Evolutionary conservation across 2,113 vertebrate genomes (phyloP).

Genomic region (Sphaerodactylus townsendi): DNA sequence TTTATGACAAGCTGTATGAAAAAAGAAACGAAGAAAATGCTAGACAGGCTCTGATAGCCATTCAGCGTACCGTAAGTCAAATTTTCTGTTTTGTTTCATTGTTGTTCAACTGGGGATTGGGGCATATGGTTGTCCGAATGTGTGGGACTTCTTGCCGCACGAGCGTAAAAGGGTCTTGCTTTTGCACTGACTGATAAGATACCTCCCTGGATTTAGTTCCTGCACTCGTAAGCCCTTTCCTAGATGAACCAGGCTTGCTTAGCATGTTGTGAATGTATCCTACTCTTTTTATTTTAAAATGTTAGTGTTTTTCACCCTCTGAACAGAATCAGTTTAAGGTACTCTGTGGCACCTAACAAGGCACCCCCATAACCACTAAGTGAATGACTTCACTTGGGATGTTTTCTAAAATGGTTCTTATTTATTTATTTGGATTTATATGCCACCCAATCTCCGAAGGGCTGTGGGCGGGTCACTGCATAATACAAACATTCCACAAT

Average conservation of each 20-base stretch:
- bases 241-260: background rate
- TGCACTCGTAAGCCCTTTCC: background rate
- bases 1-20: constrained; percentile 82
- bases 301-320: too few relatives aligned
- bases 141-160: background rate
- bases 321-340: too few relatives aligned
- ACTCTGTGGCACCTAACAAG: too few relatives aligned
- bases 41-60: constrained; percentile 81
- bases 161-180: background rate
- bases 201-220: too few relatives aligned
- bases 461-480: too few relatives aligned
- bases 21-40: constrained; percentile 68
- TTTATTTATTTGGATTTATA: too few relatives aligned
- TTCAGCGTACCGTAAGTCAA: constrained; percentile 83
- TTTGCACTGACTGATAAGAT: background rate
- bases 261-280: background rate
- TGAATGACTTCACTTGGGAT: too few relatives aligned
- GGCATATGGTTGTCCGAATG: background rate
- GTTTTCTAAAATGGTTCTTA: too few relatives aligned
- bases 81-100: background rate
- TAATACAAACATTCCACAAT: too few relatives aligned
- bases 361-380: too few relatives aligned
- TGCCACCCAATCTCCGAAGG: too few relatives aligned
- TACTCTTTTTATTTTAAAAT: too few relatives aligned
- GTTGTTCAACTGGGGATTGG: background rate